These are phyloP conservation scores for Leuciscus idus DNA, from an alignment of 2,113 vertebrate species.

Conservation along the genomic window DNA sequence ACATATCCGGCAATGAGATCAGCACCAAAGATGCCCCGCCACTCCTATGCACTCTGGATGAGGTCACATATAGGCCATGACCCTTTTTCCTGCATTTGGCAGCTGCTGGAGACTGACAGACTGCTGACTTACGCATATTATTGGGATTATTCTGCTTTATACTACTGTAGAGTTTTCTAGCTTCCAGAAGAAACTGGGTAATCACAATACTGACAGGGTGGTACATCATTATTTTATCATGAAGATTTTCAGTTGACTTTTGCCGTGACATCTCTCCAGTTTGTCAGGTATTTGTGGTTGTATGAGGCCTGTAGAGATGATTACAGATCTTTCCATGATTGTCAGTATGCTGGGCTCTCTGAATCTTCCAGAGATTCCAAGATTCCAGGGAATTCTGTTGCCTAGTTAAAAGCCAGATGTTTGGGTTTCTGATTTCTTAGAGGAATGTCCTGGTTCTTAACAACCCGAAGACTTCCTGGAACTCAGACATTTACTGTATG, in stretches of 20 bases:
- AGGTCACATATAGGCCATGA: neutral
- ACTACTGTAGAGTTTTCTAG: too few relatives aligned
- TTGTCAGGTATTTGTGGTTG: neutral
- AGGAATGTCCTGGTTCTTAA: neutral
- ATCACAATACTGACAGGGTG: neutral
- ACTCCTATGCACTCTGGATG: neutral
- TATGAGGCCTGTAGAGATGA: neutral
- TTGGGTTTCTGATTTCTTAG: conserved; percentile 33
- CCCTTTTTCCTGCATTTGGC: neutral
- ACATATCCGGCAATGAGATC: conserved; percentile 27
- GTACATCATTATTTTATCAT: neutral
- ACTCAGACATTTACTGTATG: neutral
- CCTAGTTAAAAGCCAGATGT: conserved; percentile 37
- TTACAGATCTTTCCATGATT: neutral
- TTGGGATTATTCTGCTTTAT: neutral
- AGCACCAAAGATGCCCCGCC: neutral
- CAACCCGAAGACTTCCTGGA: neutral
- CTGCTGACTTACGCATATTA: neutral
- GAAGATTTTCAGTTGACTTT: neutral
- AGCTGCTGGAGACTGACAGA: neutral
- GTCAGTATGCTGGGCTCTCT: neutral
- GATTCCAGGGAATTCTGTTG: conserved; percentile 15
- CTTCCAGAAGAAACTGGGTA: neutral
- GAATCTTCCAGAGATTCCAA: neutral
- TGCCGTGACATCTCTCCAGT: neutral